Base-by-base conservation (phyloP, 2,113 vertebrate species). In the Peucedramus taeniatus region DNA sequence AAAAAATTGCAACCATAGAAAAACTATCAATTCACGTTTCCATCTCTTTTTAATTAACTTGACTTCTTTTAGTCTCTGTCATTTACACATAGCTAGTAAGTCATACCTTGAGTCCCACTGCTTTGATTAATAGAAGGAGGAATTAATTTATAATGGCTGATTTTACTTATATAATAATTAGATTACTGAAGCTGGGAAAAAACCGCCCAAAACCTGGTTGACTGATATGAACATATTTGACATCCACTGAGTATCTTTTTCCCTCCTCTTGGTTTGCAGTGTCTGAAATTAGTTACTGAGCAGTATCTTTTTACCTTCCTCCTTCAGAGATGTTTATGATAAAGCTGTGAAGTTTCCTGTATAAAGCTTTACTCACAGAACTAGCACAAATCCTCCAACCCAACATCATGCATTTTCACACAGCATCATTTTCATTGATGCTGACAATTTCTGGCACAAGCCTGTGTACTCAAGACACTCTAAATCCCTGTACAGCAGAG, bases 1-100 rank as follows among this genome's bases (percentile, higher is more conserved):
- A 69, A 89, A 89, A 94, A 88, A 51, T n/a, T 78, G 24, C 54
- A 72, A 18, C 14, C 30, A 28, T 20, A 28, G 59, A 65, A 93
- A 54, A 97, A 82, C 26, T 66, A 93, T 83, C 9, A 4, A 90
- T 94, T 90, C 63, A 63, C 0, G 0, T 78, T 96, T 66, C 93
- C 26, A 47, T 83, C 22, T 78, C 65, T 77, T 96, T 96, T 92
- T 94, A 90, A 93, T 95, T 91, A 94, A 91, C 75, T 84, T 85
- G 27, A 40, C 27, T 95, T 83, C 64, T 79, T 90, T 64, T 81
- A 57, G 54, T 60, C 33, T 79, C 78, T 83, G 54, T 74, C 59
- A 87, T 85, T 93, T 87, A 65, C 59, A 37, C 21, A 18, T 37
- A 71, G 49, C 42, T 84, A 57, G 28, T 68, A 84, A 84, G 68